These are phyloP conservation scores for Eupeodes latifasciatus DNA, from an alignment of 2,888 invertebrate species.

Conservation along the genomic window DNA sequence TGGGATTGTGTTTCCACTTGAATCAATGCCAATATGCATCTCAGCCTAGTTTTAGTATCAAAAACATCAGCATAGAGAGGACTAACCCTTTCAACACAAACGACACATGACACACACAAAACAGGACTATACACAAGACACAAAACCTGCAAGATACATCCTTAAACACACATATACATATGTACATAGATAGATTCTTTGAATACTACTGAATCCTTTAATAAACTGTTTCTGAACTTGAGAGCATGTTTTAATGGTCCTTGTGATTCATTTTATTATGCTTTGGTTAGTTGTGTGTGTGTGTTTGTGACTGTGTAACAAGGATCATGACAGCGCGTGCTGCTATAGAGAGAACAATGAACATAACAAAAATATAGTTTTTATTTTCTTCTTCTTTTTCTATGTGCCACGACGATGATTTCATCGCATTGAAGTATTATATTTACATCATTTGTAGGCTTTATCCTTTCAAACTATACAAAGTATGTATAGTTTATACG, in stretches of 20 bases:
- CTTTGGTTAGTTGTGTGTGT: conserved; percentile 1
- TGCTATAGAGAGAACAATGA: conserved; percentile 22
- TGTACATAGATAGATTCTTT: not conserved
- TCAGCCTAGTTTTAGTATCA: conserved; percentile 17
- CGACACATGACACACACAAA: not conserved
- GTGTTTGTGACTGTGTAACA: conserved; percentile 26
- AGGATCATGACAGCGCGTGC: conserved; percentile 57
- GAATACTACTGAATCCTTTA: conserved; percentile 30
- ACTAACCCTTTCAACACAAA: not conserved
- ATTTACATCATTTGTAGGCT: not conserved
- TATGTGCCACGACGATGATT: not conserved
- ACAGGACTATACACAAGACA: not conserved
- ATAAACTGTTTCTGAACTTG: conserved; percentile 57
- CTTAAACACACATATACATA: not conserved
- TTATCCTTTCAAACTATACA: not conserved
- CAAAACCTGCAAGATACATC: too few species aligned
- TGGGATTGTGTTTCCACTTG: conserved; percentile 53
- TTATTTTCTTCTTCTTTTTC: not conserved
- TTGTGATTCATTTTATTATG: conserved; percentile 52
- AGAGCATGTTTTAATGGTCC: conserved; percentile 50
- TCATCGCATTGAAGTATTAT: not conserved
- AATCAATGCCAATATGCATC: conserved; percentile 67
- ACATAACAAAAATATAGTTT: conserved; percentile 28
- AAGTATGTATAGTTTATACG: too few species aligned
- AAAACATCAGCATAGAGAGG: not conserved